A percentile compares a stretch with the other conserved stretches of the same genome.
Conservation (phyloP, 2,797 vertebrate genomes). For the Muraenolepis orangiensis region DNA sequence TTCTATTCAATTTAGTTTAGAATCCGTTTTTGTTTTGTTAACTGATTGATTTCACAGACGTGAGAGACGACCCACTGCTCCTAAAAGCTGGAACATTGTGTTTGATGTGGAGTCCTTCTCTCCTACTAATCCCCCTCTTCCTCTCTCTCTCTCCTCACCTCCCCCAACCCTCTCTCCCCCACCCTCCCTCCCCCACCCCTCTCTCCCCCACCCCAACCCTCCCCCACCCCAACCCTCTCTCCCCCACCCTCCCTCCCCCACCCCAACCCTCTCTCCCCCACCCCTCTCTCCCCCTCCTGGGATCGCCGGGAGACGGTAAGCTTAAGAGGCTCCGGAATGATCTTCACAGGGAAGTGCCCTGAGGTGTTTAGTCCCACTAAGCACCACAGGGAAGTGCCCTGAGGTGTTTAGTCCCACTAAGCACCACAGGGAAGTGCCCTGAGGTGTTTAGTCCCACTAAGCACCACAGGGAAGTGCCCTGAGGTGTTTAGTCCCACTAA, state of each 20-base stretch:
- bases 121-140: constrained; percentile 16
- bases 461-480: constrained; percentile 40
- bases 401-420: constrained; percentile 31
- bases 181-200: too few relatives aligned
- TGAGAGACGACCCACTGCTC: constrained; percentile 45
- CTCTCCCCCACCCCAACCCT: constrained; percentile 33
- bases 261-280: constrained; percentile 21
- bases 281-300: constrained; percentile 52
- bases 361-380: constrained; percentile 31
- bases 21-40: neutral
- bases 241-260: too few relatives aligned
- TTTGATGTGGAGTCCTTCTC: constrained; percentile 47
- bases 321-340: constrained; percentile 59
- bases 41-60: constrained; percentile 62
- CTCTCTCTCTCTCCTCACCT: too few relatives aligned
- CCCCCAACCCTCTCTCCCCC: too few relatives aligned
- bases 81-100: constrained; percentile 46
- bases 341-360: constrained; percentile 51
- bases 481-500: too few relatives aligned
- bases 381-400: too few relatives aligned
- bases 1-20: constrained; percentile 16
- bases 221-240: too few relatives aligned
- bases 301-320: constrained; percentile 48
- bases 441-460: constrained; percentile 31
- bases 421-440: too few relatives aligned